These are phyloP conservation scores for Terebella lapidaria DNA, from an alignment of 2,888 invertebrate species.

Conservation along the genomic window DNA sequence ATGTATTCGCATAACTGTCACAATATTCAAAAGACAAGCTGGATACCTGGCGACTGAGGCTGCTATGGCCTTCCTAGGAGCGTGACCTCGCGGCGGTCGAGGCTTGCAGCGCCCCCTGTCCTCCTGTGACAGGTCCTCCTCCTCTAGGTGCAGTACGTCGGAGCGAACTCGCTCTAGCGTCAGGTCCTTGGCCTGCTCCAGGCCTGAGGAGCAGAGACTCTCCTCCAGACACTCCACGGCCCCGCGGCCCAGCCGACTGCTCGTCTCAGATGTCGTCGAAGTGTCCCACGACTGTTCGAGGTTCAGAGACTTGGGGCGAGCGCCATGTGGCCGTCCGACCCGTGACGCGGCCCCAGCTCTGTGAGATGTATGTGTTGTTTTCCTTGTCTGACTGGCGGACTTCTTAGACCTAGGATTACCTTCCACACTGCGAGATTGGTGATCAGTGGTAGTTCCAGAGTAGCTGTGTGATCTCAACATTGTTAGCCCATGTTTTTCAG, in stretches of 20 bases:
- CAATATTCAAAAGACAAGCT: too few relatives aligned
- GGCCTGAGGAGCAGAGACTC: not conserved
- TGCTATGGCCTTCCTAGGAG: conserved; percentile 14
- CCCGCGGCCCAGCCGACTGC: not conserved
- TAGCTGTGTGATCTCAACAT: too few relatives aligned
- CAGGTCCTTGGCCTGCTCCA: not conserved
- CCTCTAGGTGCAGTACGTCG: conserved; percentile 11
- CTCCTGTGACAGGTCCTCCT: not conserved
- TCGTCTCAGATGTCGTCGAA: not conserved
- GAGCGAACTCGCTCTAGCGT: conserved; percentile 6
- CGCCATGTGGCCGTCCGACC: not conserved
- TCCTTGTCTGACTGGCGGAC: not conserved
- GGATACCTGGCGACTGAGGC: conserved; percentile 17
- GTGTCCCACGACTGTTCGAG: not conserved
- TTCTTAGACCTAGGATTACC: too few relatives aligned
- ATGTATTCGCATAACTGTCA: too few relatives aligned
- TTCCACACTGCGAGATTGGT: not conserved
- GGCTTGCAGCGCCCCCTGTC: conserved; percentile 8
- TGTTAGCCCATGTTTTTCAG: too few relatives aligned
- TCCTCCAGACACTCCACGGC: not conserved
- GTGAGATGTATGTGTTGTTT: not conserved
- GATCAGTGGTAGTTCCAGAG: not conserved
- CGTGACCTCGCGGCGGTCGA: conserved; percentile 16
- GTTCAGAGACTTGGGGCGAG: not conserved
- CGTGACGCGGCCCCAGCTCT: not conserved